Percentiles rank a stretch among this genome's conserved stretches.
These are phyloP conservation scores for Falco biarmicus DNA, from an alignment of 2,797 vertebrate species.

Conservation along the genomic window DNA sequence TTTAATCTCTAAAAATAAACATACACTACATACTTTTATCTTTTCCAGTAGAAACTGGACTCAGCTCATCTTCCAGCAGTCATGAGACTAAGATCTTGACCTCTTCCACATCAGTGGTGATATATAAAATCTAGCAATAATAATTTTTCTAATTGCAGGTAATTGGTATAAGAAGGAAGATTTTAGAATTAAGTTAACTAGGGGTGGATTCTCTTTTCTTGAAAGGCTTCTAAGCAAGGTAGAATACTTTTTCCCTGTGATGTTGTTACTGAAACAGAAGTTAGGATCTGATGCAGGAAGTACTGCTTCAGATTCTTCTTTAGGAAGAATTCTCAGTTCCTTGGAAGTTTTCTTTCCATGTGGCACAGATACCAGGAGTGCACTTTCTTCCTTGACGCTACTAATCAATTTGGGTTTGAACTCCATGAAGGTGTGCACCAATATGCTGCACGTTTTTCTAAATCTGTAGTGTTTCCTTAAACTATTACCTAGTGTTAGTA, in stretches of 20 bases:
- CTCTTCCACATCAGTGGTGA: not conserved
- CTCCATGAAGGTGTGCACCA: not conserved
- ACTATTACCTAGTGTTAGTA: not conserved
- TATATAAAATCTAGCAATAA: constrained; percentile 28
- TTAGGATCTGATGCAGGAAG: not conserved
- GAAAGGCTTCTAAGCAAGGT: not conserved
- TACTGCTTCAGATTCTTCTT: not conserved
- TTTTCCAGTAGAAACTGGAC: constrained; percentile 6
- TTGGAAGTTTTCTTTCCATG: not conserved
- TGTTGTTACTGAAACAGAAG: not conserved
- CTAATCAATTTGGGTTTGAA: not conserved
- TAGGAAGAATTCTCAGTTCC: not conserved
- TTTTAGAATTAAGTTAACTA: not conserved
- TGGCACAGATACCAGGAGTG: not conserved
- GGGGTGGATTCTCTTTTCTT: not conserved
- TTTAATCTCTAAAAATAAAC: constrained; percentile 53
- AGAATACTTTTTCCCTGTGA: not conserved
- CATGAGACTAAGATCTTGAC: constrained; percentile 8
- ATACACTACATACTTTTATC: not conserved
- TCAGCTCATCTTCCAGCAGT: constrained; percentile 13
- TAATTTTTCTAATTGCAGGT: not conserved
- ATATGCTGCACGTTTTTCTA: not conserved
- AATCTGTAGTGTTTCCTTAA: not conserved
- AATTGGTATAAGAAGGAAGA: not conserved
- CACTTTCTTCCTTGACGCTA: not conserved